Evolutionary conservation across 2,797 vertebrate genomes (phyloP).

Genomic region (Epinephelus malabaricus): DNA sequence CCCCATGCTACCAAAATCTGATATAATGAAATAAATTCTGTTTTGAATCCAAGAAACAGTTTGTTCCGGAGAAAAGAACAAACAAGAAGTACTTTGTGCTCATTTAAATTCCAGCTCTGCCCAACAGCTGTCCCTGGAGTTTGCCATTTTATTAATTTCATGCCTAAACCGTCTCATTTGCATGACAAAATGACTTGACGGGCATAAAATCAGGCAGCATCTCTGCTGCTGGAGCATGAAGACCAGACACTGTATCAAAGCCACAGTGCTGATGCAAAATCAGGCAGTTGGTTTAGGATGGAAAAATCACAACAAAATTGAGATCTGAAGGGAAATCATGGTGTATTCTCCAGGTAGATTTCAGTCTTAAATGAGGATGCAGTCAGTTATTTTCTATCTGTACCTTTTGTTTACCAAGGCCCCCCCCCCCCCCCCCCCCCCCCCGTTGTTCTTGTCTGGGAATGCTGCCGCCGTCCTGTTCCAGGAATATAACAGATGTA

Average conservation of each 20-base stretch:
- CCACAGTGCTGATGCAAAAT: conserved; percentile 13
- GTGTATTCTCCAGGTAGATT: not conserved
- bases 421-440: too few species aligned
- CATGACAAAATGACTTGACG: conserved; percentile 60
- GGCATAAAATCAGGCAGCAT: conserved; percentile 47
- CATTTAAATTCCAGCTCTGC: conserved; percentile 10
- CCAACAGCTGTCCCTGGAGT: conserved; percentile 25
- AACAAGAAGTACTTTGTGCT: conserved; percentile 14
- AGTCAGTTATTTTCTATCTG: not conserved
- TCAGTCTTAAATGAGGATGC: conserved; percentile 1
- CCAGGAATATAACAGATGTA: conserved; percentile 45
- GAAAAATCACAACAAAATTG: too few species aligned
- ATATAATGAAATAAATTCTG: not conserved
- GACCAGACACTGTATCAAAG: conserved; percentile 15
- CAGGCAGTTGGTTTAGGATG: not conserved
- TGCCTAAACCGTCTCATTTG: conserved; percentile 54
- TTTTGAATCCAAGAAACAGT: not conserved
- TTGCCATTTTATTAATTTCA: conserved; percentile 56
- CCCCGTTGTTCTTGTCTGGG: not conserved
- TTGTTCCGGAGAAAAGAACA: conserved; percentile 4
- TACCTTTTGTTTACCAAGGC: not conserved
- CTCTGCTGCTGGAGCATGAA: conserved; percentile 32
- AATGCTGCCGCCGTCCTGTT: conserved; percentile 19
- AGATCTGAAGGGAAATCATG: too few species aligned
- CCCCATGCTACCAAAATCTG: not conserved